Percentiles rank a stretch among this genome's conserved stretches.
These are phyloP conservation scores for Linepithema humile DNA, from an alignment of 1,140 invertebrate genomes.

Conservation along the genomic window DNA sequence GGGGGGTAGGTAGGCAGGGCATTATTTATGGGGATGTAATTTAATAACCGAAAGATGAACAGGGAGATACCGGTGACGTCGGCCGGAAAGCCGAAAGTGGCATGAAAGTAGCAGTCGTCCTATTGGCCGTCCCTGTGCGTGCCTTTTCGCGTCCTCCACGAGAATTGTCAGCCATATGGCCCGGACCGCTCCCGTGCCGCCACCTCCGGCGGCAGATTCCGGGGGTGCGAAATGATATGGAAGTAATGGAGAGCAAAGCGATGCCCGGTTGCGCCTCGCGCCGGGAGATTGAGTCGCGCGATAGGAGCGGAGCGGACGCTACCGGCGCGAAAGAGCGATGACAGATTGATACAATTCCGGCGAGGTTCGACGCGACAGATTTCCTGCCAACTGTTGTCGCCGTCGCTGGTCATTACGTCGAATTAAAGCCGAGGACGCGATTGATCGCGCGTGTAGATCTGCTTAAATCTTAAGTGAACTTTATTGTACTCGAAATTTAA, in stretches of 20 bases:
- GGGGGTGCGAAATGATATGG: slow-evolving; percentile 84
- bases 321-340: slow-evolving; percentile 73
- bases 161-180: slow-evolving; percentile 81
- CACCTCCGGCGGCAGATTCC: slow-evolving; percentile 67
- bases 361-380: slow-evolving; percentile 81
- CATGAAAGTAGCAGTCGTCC: slow-evolving; percentile 79
- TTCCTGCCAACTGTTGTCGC: slow-evolving; percentile 83
- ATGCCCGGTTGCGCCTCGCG: slow-evolving; percentile 78
- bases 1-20: slow-evolving; percentile 62
- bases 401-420: slow-evolving; percentile 73
- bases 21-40: slow-evolving; percentile 83
- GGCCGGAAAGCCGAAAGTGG: slow-evolving; percentile 78
- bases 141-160: slow-evolving; percentile 32
- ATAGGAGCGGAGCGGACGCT: slow-evolving; percentile 70
- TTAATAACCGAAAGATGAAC: slow-evolving; percentile 83
- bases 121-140: slow-evolving; percentile 67
- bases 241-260: slow-evolving; percentile 81
- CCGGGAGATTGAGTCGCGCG: slow-evolving; percentile 81
- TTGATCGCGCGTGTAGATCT: slow-evolving; percentile 1
- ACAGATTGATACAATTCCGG: slow-evolving; percentile 84
- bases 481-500: not conserved
- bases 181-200: slow-evolving; percentile 60
- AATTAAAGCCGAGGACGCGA: slow-evolving; percentile 69
- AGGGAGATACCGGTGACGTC: slow-evolving; percentile 73
- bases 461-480: not conserved